Base-by-base conservation (phyloP, 2,797 vertebrate genomes). In the Crossoptilon crossoptilon region DNA sequence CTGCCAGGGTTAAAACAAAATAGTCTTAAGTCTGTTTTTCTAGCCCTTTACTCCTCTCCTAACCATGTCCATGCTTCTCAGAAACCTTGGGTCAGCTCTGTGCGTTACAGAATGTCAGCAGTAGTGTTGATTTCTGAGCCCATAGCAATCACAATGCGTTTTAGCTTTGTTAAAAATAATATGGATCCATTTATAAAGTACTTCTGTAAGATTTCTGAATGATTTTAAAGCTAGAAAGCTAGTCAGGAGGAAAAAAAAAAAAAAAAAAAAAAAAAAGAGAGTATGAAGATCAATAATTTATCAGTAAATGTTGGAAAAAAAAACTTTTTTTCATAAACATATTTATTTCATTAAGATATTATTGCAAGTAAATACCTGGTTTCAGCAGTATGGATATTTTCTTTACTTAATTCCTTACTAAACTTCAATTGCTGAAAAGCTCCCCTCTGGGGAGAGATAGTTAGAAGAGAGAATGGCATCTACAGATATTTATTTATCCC, bases 401-500 rank as follows among this genome's bases (percentile, higher is more conserved):
- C 31, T 59, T 80, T 85, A 31, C 26, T 89, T 83, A 92, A 83
- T 93, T 85, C 67, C 70, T 66, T 85, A 69, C 39, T 64, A 64
- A 64, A 62, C 71, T 91, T 59, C 49, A 7, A n/a, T 55, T 74
- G n/a, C 71, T 84, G 84, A 59, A 87, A 68, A 93, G 80, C 23
- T 18, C 92, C 51, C 23, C 63, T 75, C 46, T 80, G 29, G 66
- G 48, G 68, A 95, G 8, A 76, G 35, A 80, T 8, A 62, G 29
- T 75, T 94, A 74, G 23, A 22, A 96, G n/a, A 91, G 88, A 85
- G 26, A 44, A 78, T 89, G 87, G 62, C 55, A 85, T 66, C 73
- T 87, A 66, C 26, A 72, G 82, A 89, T 95, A 95, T 85, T 95
- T 95, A 93, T 96, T 96, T 91, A 80, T 55, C 49, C 46, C 33